phyloP scores from a whole-genome alignment of 2,888 invertebrate genomes.

The Disparrhopalites patrizii region DNA sequence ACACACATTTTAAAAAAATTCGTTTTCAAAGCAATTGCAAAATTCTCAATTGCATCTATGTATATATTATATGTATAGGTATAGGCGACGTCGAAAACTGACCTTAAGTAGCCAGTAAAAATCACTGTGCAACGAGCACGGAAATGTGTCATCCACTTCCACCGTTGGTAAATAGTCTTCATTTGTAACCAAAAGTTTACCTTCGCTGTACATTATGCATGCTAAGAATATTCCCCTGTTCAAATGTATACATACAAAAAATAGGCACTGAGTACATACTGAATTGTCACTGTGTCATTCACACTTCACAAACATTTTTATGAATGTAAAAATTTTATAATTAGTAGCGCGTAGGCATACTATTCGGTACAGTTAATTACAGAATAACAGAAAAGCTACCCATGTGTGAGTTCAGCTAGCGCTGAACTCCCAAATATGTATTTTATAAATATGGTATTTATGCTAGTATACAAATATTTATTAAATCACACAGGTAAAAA shows the following conservation, averaged over 20 bases:
- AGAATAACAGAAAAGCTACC: too few relatives aligned
- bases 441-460: too few relatives aligned
- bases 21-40: too few relatives aligned
- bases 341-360: not conserved
- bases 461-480: too few relatives aligned
- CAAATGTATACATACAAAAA: too few relatives aligned
- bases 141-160: conserved; percentile 94
- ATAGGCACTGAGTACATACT: conserved; percentile 18
- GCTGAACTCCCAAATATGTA: too few relatives aligned
- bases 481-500: too few relatives aligned
- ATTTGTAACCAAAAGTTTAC: conserved; percentile 90
- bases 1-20: too few relatives aligned
- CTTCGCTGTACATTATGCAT: conserved; percentile 88
- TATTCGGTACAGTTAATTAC: not conserved
- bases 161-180: conserved; percentile 96
- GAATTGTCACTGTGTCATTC: not conserved
- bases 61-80: too few relatives aligned
- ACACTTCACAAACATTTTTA: not conserved
- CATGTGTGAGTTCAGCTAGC: too few relatives aligned
- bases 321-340: not conserved
- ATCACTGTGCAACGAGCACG: conserved; percentile 84
- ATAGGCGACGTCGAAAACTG: too few relatives aligned
- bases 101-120: conserved; percentile 98
- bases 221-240: conserved; percentile 89
- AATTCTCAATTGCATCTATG: too few relatives aligned